Base-by-base conservation (phyloP, 1,140 invertebrate genomes). In the Andrena cerasifolii region DNA sequence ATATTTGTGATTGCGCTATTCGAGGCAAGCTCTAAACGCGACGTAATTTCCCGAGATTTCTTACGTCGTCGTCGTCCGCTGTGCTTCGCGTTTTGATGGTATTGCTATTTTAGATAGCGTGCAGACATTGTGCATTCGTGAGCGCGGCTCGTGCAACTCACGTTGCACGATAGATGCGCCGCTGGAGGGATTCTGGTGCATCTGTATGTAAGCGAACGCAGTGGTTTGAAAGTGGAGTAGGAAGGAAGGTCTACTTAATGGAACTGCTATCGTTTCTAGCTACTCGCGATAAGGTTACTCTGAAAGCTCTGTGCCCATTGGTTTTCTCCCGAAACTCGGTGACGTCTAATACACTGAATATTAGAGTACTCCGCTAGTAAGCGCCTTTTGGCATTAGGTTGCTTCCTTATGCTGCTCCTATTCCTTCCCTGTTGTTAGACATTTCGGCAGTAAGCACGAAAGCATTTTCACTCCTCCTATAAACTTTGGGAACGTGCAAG, bases 241-340 rank as follows among this genome's bases (percentile, higher is more conserved):
- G n/a, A 51, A 18, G 28, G 56, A 59, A 47, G 36, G 56, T 72
- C 47, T 74, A 65, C 24, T 74, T 74, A 77, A 77, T 59, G 45
- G 43, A 49, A 61, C 28, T 33, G 51, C 40, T 56, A 45, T 56
- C 72, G 62, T 75, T 45, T 24, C 61, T 12, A 56, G 59, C 43
- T 65, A 43, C 36, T 65, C 71, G 43, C 40, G 74, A 51, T 70
- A 61, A 33, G 24, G 66, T 28, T 68, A 59, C 43, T 40, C 18
- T 18, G 33, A 70, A 51, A 61, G 43, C 66, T 31, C 40, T 40
- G 18, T 54, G 33, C 5, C 18, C 43, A 70, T 77, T 58, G 49
- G 53, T 76, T 76, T 70, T 70, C 54, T 49, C 28, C 18, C 1
- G 28, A 28, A 58, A 70, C 45, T 67, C 36, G 36, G 51, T 56